Evolutionary conservation across 2,797 vertebrate genomes (phyloP), one percentile per base, ranked within the genome.

Genomic region (Coilia nasus): DNA sequence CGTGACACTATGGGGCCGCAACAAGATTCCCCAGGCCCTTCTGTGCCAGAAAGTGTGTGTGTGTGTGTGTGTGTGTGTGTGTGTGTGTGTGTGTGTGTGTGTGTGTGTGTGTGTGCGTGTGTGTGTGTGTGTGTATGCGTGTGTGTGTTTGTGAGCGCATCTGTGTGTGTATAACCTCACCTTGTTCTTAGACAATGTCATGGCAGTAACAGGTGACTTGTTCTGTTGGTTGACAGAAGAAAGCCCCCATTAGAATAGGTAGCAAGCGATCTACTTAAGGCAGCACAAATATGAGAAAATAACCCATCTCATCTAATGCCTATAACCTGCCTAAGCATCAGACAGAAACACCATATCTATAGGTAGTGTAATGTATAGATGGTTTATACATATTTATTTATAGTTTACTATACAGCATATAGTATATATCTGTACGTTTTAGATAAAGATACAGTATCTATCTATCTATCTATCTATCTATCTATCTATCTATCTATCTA

Each of bases 151-250:
- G 83, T 83, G 78, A 82, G 54, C 83, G 50, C 62, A 17, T 80
- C 60, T 47, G 57, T 50, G 54, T 41, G 0, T 15, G 28, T 10
- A 81, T 75, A 82, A 90, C 81, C 83, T 93, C 95, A 96, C 96
- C 96, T 95, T 96, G 89, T 96, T 96, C 92, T 95, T 96, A 89
- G 96, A 96, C 81, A 96, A 93, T 0, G 93, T 91, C 96, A 96
- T 94, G 57, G 94, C 92, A 81, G 95, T 96, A 90, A 96, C 94
- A 0, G 96, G 94, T 87, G 96, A 96, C 90, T 94, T 95, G 88
- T 95, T 91, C 96, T 96, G 94, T 64, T 75, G 87, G 84, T 25
- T 85, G 54, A 91, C 82, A 78, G 88, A 60, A 88, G 46, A 87
- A 50, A 84, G 15, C 2, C 2, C 3, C 50, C 50, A 54, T 54